phyloP scores from a whole-genome alignment of 2,888 invertebrate species.

The Aethes cnicana region DNA sequence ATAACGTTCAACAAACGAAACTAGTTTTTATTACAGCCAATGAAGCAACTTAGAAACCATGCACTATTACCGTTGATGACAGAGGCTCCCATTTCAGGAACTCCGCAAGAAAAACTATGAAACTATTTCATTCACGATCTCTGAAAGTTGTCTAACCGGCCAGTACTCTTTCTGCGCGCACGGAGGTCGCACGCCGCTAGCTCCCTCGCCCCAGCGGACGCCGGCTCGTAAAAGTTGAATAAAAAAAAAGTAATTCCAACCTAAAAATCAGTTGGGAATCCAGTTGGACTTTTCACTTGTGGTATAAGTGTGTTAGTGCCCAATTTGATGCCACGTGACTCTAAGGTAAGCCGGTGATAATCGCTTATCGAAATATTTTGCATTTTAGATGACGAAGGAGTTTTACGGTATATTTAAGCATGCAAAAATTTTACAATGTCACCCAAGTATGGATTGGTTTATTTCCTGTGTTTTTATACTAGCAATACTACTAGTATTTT shows the following conservation, averaged over 20 bases:
- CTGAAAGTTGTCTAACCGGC: conserved; percentile 5
- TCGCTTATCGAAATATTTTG: conserved; percentile 20
- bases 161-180: conserved; percentile 9
- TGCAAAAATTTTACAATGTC: neutral
- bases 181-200: conserved; percentile 1
- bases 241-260: conserved; percentile 12
- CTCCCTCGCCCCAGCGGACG: conserved; percentile 3
- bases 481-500: too few species aligned
- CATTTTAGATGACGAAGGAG: conserved; percentile 2
- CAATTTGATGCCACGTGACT: conserved; percentile 29
- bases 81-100: conserved; percentile 12
- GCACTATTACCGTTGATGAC: neutral
- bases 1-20: too few species aligned
- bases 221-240: conserved; percentile 25
- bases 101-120: conserved; percentile 6
- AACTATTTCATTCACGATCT: conserved; percentile 18
- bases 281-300: conserved; percentile 3
- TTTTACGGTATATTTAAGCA: neutral
- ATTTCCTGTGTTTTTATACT: too few species aligned
- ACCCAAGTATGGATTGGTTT: neutral
- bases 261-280: conserved; percentile 14
- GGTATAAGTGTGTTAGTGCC: conserved; percentile 19
- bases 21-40: too few species aligned
- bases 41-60: too few species aligned
- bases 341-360: conserved; percentile 34